Percentiles rank a stretch among this genome's conserved stretches.
Evolutionary conservation across 2,888 invertebrate genomes (phyloP).

Genomic region (Andrena dorsata): DNA sequence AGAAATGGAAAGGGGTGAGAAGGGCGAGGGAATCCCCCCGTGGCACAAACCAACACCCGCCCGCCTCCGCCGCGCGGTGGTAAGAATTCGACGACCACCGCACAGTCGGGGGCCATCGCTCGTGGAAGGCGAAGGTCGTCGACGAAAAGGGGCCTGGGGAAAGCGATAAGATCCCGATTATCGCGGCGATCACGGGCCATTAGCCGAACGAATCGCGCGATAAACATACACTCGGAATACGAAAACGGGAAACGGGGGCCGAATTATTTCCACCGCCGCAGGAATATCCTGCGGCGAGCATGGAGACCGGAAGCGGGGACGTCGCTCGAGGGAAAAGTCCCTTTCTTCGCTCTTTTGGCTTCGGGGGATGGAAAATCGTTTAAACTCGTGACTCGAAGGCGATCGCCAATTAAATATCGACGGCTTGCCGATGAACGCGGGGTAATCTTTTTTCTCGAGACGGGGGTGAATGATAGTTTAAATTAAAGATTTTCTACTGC

Average conservation of each 20-base stretch:
- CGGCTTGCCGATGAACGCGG: too few species aligned
- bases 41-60: not conserved
- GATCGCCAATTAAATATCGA: not conserved
- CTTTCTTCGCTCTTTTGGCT: not conserved
- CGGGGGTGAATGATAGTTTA: too few species aligned
- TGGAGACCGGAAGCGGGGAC: not conserved
- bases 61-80: not conserved
- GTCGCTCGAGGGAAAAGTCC: constrained; percentile 1
- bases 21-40: constrained; percentile 1
- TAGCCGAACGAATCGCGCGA: constrained; percentile 61
- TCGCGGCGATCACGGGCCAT: constrained; percentile 63
- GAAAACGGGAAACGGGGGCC: constrained; percentile 26
- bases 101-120: not conserved
- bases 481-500: too few species aligned
- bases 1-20: constrained; percentile 18
- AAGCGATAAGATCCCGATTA: constrained; percentile 64
- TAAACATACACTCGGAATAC: constrained; percentile 56
- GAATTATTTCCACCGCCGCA: constrained; percentile 45
- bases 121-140: constrained; percentile 9
- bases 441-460: too few species aligned
- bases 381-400: not conserved
- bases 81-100: constrained; percentile 45
- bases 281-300: constrained; percentile 30
- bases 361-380: not conserved
- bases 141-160: constrained; percentile 43